Base-by-base conservation (phyloP, 2,888 invertebrate genomes). In the Chironomus tentans region DNA sequence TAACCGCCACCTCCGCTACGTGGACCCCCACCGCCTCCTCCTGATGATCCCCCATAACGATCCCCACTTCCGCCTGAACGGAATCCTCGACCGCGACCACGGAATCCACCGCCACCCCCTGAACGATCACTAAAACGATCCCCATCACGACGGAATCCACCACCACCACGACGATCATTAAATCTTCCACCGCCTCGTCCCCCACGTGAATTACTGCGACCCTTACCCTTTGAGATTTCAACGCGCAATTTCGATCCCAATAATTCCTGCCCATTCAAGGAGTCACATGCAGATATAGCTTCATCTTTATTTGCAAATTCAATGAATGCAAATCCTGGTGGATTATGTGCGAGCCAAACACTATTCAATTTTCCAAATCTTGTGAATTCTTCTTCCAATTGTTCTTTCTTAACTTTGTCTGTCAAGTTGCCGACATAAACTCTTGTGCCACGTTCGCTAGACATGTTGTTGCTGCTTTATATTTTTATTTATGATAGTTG, bases 291-390 rank as follows among this genome's bases (percentile, higher is more conserved):
- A 81, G 92, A 90, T 83, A 94, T 93, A 56, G 95, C 95, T 85
- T 95, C 95, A 82, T 91, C 91, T 83, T 90, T 89, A 85, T 92
- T 93, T 83, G 92, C 91, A 85, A 94, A 96, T 86, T 95, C 95
- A 83, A 95, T 93, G 87, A 95, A 95, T 78, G 95, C 95, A 85
- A 95, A 96, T 81, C 95, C 95, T 79, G 95, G 95, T 79, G 95
- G 95, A 85, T 95, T 95, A 84, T 95, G 92, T 79, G 95, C 95
- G 80, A 84, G 94, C 95, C 95, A 95, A 79, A 95, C 94, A 80
- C 92, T 93, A 86, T 93, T 94, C 80, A 95, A 87, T 86, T 94
- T 94, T 80, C 95, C 95, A 85, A 91, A 95, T 86, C 94, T 94
- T 81, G 93, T 92, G 84, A 95, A 95, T 85, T 95, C 93, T 82